phyloP scores from a whole-genome alignment of 1,140 invertebrate species.

The Zaprionus gabonicus region DNA sequence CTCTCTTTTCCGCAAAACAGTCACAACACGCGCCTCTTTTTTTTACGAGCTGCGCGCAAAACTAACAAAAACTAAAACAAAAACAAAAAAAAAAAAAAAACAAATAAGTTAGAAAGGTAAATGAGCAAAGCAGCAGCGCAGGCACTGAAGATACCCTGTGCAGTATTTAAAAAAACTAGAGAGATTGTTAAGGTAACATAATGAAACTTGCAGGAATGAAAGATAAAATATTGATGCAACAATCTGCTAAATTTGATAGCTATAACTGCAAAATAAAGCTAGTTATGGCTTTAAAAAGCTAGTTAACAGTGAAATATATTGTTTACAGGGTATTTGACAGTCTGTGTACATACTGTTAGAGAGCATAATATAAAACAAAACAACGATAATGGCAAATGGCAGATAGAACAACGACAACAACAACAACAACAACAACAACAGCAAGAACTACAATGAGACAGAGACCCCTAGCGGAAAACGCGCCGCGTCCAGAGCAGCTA shows the following conservation, averaged over 20 bases:
- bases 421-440: no score
- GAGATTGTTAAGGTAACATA: accelerated
- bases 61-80: constrained; percentile 56
- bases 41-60: constrained; percentile 64
- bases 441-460: background rate
- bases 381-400: constrained; percentile 71
- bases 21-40: constrained; percentile 60
- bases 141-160: background rate
- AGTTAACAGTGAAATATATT: background rate
- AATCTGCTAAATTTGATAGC: background rate
- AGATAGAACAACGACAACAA: constrained; percentile 29
- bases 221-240: background rate
- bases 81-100: constrained; percentile 24
- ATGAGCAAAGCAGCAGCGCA: background rate
- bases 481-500: constrained; percentile 33
- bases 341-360: background rate
- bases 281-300: background rate
- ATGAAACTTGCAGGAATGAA: background rate
- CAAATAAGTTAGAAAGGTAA: constrained; percentile 21
- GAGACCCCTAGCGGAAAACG: constrained; percentile 12
- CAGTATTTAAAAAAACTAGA: background rate
- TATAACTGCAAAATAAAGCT: background rate
- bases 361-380: constrained; percentile 48
- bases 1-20: background rate
- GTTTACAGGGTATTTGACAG: constrained; percentile 7